Base-by-base conservation (phyloP, 2,888 invertebrate species). In the Himalopsyche tibetana region DNA sequence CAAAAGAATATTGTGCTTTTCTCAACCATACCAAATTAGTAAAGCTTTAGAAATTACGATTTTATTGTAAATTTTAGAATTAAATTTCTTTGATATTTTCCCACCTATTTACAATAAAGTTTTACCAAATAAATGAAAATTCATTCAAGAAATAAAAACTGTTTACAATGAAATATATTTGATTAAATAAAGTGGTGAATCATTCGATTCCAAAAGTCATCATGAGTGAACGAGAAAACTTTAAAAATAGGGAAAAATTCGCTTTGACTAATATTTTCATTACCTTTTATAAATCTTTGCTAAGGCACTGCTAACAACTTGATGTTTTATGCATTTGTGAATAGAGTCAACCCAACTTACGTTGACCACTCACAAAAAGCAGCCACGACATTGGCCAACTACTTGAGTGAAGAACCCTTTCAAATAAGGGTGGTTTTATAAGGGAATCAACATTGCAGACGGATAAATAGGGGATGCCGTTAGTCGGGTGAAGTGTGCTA, bases 341-440 rank as follows among this genome's bases (percentile, higher is more conserved):
- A 63, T 63, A 63, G 63, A 28, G 63, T 63, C 28, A 8, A 63
- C 19, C 63, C 63, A 63, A 63, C 63, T 63, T 63, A 63, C 19
- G 63, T 63, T 63, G 63, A 63, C 63, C 63, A 63, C 63, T 63
- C 63, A 19, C 63, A 63, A 63, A 63, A 63, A 63, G 19, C 63
- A 63, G 28, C 28, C 63, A 63, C 28, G 63, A 63, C 63, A 63
- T 63, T 63, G 63, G 63, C 63, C 63, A 63, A 63, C 63, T 63
- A 63, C 63, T 63, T 63, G 63, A 63, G 63, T 63, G 19, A 28
- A 63, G 63, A 63, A 19, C 63, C 63, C 63, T 63, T 63, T 28
- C 63, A 63, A 63, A 63, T 28, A 28, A 63, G 63, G 63, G 63
- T 63, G 63, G 51, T 51, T 51, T 51, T 51, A 51, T 51, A 51